Evolutionary conservation across 1,140 invertebrate genomes (phyloP).

Genomic region (Drosophila pruinosa): DNA sequence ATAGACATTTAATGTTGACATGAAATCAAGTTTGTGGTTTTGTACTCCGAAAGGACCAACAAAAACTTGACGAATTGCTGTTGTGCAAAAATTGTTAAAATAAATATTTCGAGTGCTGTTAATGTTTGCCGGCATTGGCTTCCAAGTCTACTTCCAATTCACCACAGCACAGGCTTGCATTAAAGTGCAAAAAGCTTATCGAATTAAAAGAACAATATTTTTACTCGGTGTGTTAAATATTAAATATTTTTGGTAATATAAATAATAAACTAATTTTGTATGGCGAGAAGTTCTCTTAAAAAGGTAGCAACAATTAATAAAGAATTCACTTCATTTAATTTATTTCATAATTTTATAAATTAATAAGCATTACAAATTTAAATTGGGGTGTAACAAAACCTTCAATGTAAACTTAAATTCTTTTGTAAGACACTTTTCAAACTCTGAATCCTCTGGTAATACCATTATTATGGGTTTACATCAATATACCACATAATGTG

Average conservation of each 20-base stretch:
- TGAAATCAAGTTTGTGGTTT: not conserved
- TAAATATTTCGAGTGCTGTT: not conserved
- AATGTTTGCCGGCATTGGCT: constrained; percentile 27
- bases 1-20: not conserved
- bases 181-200: not conserved
- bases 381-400: too few species aligned
- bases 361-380: too few species aligned
- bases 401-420: too few species aligned
- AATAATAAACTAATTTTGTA: too few species aligned
- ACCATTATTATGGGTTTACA: constrained; percentile 1
- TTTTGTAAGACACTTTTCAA: too few species aligned
- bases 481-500: not conserved
- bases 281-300: too few species aligned
- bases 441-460: not conserved
- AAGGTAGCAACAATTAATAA: too few species aligned
- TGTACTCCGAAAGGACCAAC: not conserved
- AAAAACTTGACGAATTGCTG: not conserved
- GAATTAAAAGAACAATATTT: not conserved
- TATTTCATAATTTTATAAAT: too few species aligned
- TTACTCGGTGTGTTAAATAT: too few species aligned
- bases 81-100: not conserved
- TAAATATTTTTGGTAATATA: too few species aligned
- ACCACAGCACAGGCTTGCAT: constrained; percentile 45
- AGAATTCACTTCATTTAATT: too few species aligned
- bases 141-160: constrained; percentile 40